These are phyloP conservation scores for Galerucella pusilla DNA, from an alignment of 2,888 invertebrate species.

Conservation along the genomic window DNA sequence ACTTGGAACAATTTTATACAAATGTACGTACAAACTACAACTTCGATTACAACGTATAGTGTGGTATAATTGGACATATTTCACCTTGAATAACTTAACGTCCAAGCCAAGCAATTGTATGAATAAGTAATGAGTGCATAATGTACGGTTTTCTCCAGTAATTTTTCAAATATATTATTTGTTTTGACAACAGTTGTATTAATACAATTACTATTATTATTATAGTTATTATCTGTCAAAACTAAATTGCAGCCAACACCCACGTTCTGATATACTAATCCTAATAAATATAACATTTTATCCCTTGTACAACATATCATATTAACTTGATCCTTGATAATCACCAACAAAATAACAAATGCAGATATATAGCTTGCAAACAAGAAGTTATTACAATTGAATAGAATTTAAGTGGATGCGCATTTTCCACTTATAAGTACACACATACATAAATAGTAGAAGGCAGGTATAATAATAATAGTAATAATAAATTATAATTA, in stretches of 20 bases:
- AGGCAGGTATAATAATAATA: background rate
- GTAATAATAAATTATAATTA: slow-evolving; percentile 24
- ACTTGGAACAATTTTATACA: too few relatives aligned
- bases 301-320: background rate
- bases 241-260: background rate
- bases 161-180: too few relatives aligned
- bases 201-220: background rate
- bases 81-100: too few relatives aligned
- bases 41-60: too few relatives aligned
- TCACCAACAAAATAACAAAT: background rate
- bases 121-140: too few relatives aligned
- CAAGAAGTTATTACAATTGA: slow-evolving; percentile 3
- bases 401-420: background rate
- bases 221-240: background rate
- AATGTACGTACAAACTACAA: too few relatives aligned
- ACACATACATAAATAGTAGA: slow-evolving; percentile 3
- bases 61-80: too few relatives aligned
- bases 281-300: background rate
- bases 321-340: background rate
- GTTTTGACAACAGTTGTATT: background rate
- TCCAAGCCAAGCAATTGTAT: too few relatives aligned
- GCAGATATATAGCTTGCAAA: background rate
- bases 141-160: too few relatives aligned
- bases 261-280: background rate
- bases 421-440: background rate